Evolutionary conservation across 64 coral and sea anemone species (phyloP), one percentile per base, ranked within the genome.

Genomic region (Montipora capricornis): DNA sequence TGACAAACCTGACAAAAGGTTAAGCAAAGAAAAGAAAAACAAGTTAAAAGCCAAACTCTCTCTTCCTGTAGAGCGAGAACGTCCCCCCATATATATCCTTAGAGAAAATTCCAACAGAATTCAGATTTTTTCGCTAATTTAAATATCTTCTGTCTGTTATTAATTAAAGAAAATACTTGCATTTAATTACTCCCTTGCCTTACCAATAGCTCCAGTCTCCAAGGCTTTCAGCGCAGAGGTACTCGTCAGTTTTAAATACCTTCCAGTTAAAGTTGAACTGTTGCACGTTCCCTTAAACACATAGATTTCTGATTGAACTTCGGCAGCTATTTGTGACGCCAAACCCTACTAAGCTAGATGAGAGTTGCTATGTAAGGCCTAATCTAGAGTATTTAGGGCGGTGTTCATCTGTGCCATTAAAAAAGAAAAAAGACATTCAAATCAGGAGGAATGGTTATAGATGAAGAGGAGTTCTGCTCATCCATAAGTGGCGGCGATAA

Each of bases 91-190:
- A 26, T 26, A 26, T 26, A 26, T 26, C 24, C 24, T 26, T 26
- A 26, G 24, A 26, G 24, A 26, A 26, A 26, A 26, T 26, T 64
- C 90, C 90, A 91, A 50, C 76, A 59, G 12, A 66, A 82, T 16
- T 78, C 75, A 5, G 76, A 68, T 71, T 81, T 80, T 45, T 92
- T 80, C 5, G 90, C 90, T 57, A 92, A 73, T 55, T 69, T 53
- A 59, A 92, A 74, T 22, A 66, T 66, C 61, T 12, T 66, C 61
- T 66, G 61, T 66, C 61, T 7, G 61, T 66, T 66, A 66, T 66
- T 66, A 14, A 66, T 8, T 26, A 26, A 26, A 26, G 24, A 3
- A 77, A 77, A 26, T 77, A 77, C 44, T 44, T 47, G 9, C 22
- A 47, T 77, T 77, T 47, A 77, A 77, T 44, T 77, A 37, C 75